A percentile compares a stretch with the other conserved stretches of the same genome.
Evolutionary conservation across 2,888 invertebrate genomes (phyloP).

Genomic region (Entomobrya multifasciata): DNA sequence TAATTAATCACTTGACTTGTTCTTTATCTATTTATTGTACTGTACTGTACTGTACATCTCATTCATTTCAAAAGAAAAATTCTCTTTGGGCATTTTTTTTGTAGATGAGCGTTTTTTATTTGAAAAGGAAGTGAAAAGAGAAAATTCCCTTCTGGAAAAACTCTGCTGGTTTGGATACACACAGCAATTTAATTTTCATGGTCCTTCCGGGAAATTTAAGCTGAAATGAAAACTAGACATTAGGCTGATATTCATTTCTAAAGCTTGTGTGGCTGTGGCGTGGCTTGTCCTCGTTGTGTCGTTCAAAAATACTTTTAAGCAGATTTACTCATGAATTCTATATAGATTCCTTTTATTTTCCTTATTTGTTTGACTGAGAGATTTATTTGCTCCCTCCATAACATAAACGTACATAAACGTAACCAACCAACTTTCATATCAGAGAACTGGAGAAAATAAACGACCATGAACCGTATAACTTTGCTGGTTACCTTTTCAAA

Average conservation of each 20-base stretch:
- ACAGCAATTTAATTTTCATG: constrained; percentile 12
- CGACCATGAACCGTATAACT: constrained; percentile 27
- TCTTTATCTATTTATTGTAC: too few species aligned
- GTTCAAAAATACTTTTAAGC: not conserved
- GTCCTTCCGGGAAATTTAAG: not conserved
- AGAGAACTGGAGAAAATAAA: not conserved
- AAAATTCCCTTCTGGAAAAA: not conserved
- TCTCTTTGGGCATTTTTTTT: too few species aligned
- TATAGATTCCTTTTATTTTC: too few species aligned
- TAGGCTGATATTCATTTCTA: not conserved
- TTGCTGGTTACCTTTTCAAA: constrained; percentile 7
- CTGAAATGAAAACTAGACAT: not conserved
- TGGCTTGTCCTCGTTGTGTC: constrained; percentile 18
- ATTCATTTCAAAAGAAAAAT: too few species aligned
- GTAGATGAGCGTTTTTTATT: too few species aligned
- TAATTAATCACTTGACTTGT: too few species aligned
- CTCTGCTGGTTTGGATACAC: not conserved
- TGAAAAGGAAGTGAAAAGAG: constrained; percentile 2
- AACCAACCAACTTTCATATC: too few species aligned
- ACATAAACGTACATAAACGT: too few species aligned
- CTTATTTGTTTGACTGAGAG: too few species aligned
- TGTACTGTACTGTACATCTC: too few species aligned
- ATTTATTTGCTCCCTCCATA: too few species aligned
- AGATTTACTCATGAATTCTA: too few species aligned
- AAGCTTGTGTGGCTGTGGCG: not conserved